Conservation (phyloP, 2,888 invertebrate genomes). For the Helicoverpa assulta region DNA sequence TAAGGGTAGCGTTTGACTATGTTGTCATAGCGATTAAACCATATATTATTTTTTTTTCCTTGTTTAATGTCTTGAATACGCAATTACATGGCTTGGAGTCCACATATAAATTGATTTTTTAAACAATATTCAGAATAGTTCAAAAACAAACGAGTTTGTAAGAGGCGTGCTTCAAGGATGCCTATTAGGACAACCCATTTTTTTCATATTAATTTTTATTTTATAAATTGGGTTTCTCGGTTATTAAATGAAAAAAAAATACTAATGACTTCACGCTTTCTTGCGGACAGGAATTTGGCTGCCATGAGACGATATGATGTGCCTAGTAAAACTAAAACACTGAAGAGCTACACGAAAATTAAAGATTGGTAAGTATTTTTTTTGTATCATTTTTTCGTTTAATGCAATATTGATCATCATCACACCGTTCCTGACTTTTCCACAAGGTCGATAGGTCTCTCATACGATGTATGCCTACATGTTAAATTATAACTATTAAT, state of each 20-base stretch:
- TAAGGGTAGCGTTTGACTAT: slow-evolving; percentile 8
- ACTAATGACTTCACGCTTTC: no score
- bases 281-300: no score
- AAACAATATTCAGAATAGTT: neutral
- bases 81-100: neutral
- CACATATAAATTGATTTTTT: neutral
- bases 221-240: neutral
- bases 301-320: no score
- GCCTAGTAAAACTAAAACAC: no score
- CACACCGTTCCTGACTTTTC: no score
- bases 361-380: neutral
- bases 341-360: no score
- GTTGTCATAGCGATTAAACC: neutral
- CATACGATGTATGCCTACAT: neutral
- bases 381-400: neutral
- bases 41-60: neutral
- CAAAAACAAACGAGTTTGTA: neutral
- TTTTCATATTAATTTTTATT: neutral
- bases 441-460: no score
- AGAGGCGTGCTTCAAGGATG: neutral
- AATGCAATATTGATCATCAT: no score
- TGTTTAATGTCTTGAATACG: neutral
- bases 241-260: no score
- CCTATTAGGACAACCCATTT: neutral
- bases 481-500: neutral